Percentiles rank a stretch among this genome's conserved stretches.
Conservation (phyloP, 2,888 invertebrate species). For the Drosophila lutescens region DNA sequence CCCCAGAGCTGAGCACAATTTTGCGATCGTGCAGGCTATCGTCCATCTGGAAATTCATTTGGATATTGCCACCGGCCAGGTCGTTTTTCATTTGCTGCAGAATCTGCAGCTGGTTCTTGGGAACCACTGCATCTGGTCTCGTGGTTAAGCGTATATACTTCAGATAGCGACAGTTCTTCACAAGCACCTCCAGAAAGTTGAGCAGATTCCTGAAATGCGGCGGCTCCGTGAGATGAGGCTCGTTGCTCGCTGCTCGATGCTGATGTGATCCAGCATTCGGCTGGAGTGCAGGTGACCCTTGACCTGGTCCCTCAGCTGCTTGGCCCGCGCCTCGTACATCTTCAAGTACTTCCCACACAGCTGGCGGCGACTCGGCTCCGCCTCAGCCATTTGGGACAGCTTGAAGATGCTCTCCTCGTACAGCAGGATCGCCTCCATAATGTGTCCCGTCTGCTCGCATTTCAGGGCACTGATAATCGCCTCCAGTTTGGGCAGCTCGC, state of each 20-base stretch:
- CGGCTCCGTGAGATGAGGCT: constrained; percentile 92
- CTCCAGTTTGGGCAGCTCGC: constrained; percentile 55
- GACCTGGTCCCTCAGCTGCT: constrained; percentile 89
- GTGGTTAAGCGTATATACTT: constrained; percentile 87
- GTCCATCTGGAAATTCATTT: constrained; percentile 88
- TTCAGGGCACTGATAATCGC: constrained; percentile 56
- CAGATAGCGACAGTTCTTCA: constrained; percentile 88
- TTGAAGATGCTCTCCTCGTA: constrained; percentile 70
- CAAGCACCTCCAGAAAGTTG: constrained; percentile 91
- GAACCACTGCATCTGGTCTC: constrained; percentile 85
- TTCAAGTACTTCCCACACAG: constrained; percentile 85
- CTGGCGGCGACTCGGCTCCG: constrained; percentile 84
- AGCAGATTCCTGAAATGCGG: constrained; percentile 95
- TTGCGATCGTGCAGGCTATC: constrained; percentile 93
- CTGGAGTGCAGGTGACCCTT: constrained; percentile 88
- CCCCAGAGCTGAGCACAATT: constrained; percentile 94
- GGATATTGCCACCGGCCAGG: constrained; percentile 86
- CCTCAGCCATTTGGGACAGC: constrained; percentile 83
- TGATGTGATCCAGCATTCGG: constrained; percentile 89
- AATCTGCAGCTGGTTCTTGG: constrained; percentile 86
- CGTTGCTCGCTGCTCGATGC: constrained; percentile 91
- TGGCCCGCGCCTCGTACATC: constrained; percentile 92
- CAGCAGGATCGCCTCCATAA: constrained; percentile 69
- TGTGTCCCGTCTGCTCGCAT: constrained; percentile 67
- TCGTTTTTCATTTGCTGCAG: constrained; percentile 87